Evolutionary conservation across 37 sponge, comb jelly and placozoan species (phyloP).

Genomic region (Halisarca cf. caerulea): DNA sequence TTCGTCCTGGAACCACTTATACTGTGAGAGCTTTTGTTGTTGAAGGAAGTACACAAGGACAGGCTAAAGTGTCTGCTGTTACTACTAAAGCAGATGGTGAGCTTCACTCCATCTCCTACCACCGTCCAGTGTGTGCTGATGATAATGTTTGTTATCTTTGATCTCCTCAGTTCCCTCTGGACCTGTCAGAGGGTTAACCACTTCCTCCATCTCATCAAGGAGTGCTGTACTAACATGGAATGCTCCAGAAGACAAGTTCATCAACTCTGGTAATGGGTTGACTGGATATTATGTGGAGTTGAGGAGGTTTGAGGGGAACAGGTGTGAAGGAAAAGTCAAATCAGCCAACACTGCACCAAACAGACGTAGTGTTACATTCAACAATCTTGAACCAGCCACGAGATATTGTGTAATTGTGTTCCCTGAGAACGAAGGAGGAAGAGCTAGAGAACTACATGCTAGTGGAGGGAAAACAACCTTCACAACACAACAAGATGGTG

Average conservation of each 20-base stretch:
- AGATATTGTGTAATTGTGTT: neutral
- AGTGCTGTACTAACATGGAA: slow-evolving; percentile 1
- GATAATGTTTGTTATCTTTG: no score
- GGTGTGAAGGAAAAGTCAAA: neutral
- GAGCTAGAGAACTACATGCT: neutral
- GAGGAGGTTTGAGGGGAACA: neutral
- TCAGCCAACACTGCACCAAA: neutral
- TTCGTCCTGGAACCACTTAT: neutral
- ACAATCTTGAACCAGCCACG: neutral
- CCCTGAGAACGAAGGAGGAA: neutral
- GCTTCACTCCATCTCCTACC: neutral
- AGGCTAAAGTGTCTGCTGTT: neutral
- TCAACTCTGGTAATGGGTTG: neutral
- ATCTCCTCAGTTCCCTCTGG: slow-evolving; percentile 18
- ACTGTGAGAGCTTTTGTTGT: slow-evolving; percentile 9
- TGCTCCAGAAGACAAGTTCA: neutral
- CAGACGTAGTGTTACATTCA: neutral
- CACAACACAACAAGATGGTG: neutral
- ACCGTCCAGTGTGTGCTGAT: no score
- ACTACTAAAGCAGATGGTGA: neutral
- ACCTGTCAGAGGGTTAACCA: neutral
- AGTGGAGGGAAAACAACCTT: neutral
- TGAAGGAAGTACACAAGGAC: neutral
- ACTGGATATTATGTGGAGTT: neutral
- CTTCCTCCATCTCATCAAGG: neutral